Percentiles rank a stretch among this genome's conserved stretches.
These are phyloP conservation scores for Enteromius anoplus DNA, from an alignment of 2,797 vertebrate species.

Conservation along the genomic window DNA sequence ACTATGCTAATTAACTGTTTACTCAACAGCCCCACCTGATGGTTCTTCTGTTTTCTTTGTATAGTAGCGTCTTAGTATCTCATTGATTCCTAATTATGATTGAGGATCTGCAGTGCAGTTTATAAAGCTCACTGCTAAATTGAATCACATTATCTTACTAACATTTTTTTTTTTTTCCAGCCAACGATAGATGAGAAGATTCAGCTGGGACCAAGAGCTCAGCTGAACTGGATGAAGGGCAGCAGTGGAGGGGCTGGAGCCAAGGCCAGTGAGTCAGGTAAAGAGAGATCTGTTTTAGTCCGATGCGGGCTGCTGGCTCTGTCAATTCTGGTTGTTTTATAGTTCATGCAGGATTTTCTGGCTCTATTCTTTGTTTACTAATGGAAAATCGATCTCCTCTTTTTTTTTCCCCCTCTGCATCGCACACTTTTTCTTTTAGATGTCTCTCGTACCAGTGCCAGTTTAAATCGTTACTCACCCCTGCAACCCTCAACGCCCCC, in stretches of 20 bases:
- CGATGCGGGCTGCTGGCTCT: not conserved
- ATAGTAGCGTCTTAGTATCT: not conserved
- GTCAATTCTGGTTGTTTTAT: not conserved
- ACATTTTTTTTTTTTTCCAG: conserved; percentile 67
- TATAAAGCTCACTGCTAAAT: not conserved
- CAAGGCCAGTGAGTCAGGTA: conserved; percentile 93
- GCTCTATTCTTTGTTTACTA: not conserved
- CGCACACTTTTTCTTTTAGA: conserved; percentile 72
- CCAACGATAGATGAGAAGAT: conserved; percentile 98
- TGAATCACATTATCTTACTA: not conserved
- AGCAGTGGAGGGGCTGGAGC: conserved; percentile 92
- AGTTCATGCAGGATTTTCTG: not conserved
- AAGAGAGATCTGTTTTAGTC: conserved; percentile 48
- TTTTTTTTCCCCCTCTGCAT: not conserved
- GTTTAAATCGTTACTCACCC: conserved; percentile 93
- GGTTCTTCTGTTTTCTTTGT: conserved; percentile 20
- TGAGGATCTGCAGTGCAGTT: not conserved
- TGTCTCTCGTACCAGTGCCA: conserved; percentile 85
- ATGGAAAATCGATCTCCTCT: not conserved
- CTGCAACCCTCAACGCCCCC: conserved; percentile 82
- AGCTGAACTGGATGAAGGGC: conserved; percentile 96
- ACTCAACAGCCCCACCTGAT: conserved; percentile 46
- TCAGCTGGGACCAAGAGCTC: conserved; percentile 94
- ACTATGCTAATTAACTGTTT: not conserved
- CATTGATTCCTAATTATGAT: not conserved